These are phyloP conservation scores for Scaptomyza hsui DNA, from an alignment of 1,140 invertebrate genomes.

Conservation along the genomic window DNA sequence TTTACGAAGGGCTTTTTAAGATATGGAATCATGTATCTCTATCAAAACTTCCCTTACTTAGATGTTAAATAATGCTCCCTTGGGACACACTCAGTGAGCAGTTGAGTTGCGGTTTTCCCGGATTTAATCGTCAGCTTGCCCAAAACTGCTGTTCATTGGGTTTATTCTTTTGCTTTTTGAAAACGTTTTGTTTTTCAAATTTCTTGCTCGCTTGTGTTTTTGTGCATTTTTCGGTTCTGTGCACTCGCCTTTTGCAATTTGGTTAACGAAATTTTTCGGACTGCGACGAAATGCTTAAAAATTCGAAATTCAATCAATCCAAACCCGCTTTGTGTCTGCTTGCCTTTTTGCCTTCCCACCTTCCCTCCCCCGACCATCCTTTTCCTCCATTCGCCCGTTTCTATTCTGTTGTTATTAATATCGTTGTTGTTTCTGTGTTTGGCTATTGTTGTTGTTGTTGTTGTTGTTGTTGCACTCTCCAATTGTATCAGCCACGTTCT, in stretches of 20 bases:
- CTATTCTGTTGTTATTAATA: conserved; percentile 36
- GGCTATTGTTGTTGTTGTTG: conserved; percentile 7
- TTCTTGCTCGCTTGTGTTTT: conserved; percentile 26
- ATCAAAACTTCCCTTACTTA: too few relatives aligned
- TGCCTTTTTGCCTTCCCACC: neutral
- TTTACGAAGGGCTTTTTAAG: too few relatives aligned
- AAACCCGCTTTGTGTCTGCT: conserved; percentile 59
- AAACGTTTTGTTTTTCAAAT: conserved; percentile 6
- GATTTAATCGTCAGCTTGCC: neutral
- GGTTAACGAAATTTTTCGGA: conserved; percentile 72
- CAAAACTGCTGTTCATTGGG: neutral
- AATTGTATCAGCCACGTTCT: conserved; percentile 65
- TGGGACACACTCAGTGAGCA: too few relatives aligned
- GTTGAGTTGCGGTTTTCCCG: too few relatives aligned
- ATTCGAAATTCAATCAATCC: conserved; percentile 81
- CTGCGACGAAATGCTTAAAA: conserved; percentile 78
- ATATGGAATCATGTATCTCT: too few relatives aligned
- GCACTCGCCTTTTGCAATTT: conserved; percentile 62
- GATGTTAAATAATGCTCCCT: too few relatives aligned
- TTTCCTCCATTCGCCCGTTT: conserved; percentile 5
- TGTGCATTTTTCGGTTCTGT: conserved; percentile 62
- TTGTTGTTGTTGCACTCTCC: conserved; percentile 47
- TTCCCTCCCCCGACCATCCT: neutral
- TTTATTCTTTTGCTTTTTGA: neutral
- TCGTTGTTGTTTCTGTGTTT: conserved; percentile 31